phyloP scores from a whole-genome alignment of 2,113 vertebrate genomes.

The Megaceryle torquata region DNA sequence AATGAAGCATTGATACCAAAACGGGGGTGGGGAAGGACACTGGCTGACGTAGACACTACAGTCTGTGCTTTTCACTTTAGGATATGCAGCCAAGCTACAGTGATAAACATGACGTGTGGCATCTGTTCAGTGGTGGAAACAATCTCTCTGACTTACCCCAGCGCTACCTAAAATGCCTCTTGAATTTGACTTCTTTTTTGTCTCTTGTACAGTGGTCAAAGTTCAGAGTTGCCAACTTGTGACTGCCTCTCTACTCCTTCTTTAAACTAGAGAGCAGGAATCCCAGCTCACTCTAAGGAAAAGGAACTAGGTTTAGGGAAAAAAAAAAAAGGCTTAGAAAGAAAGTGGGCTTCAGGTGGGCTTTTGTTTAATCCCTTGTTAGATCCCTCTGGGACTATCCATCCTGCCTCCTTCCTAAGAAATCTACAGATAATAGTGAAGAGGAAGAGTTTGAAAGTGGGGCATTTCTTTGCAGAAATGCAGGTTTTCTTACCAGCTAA shows the following conservation, averaged over 20 bases:
- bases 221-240: slow-evolving; percentile 58
- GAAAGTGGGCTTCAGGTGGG: background rate
- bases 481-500: slow-evolving; percentile 30
- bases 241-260: slow-evolving; percentile 39
- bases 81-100: slow-evolving; percentile 67
- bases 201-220: slow-evolving; percentile 52
- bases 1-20: slow-evolving; percentile 79
- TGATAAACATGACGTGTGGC: slow-evolving; percentile 31
- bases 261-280: slow-evolving; percentile 50
- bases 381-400: slow-evolving; percentile 8
- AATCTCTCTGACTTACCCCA: slow-evolving; percentile 45
- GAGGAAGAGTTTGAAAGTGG: slow-evolving; percentile 32
- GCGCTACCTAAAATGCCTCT: slow-evolving; percentile 39
- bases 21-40: slow-evolving; percentile 54
- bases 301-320: slow-evolving; percentile 38
- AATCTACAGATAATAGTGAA: background rate
- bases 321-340: slow-evolving; percentile 17
- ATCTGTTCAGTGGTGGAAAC: slow-evolving; percentile 51
- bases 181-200: slow-evolving; percentile 49
- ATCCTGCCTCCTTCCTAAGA: slow-evolving; percentile 41
- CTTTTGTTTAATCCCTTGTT: slow-evolving; percentile 6
- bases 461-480: slow-evolving; percentile 49
- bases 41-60: slow-evolving; percentile 55
- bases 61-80: slow-evolving; percentile 60
- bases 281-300: background rate